phyloP scores from a whole-genome alignment of 1,140 invertebrate species.

The Manduca sexta region DNA sequence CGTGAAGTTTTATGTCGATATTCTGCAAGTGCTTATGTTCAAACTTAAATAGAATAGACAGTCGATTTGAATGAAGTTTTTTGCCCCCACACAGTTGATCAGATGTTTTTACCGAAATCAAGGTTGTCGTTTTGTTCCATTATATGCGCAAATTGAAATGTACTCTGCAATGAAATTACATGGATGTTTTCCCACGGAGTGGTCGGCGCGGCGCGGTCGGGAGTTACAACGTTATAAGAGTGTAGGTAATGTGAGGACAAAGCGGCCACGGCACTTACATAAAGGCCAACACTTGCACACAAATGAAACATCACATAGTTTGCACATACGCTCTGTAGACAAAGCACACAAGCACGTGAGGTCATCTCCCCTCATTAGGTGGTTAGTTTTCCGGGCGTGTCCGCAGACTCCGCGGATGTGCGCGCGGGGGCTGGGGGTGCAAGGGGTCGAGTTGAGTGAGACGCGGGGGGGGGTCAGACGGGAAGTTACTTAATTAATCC shows the following conservation, averaged over 20 bases:
- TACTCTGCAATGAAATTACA: too few species aligned
- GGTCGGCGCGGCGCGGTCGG: background rate
- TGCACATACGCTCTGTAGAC: slow-evolving; percentile 59
- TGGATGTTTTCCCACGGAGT: background rate
- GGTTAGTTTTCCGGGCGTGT: slow-evolving; percentile 72
- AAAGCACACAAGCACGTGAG: slow-evolving; percentile 68
- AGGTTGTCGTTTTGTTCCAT: too few species aligned
- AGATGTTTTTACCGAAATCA: too few species aligned
- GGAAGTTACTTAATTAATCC: slow-evolving; percentile 70
- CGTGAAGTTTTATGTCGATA: too few species aligned
- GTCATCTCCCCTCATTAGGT: slow-evolving; percentile 72
- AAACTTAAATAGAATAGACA: too few species aligned
- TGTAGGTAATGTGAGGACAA: slow-evolving; percentile 19
- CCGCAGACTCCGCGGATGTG: slow-evolving; percentile 63
- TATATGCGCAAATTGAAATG: too few species aligned
- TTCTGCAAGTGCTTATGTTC: too few species aligned
- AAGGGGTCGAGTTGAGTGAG: slow-evolving; percentile 24
- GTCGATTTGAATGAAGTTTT: too few species aligned
- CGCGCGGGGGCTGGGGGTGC: slow-evolving; percentile 31
- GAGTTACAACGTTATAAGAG: background rate
- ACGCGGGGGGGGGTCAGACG: slow-evolving; percentile 34
- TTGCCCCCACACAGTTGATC: too few species aligned
- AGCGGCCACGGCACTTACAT: slow-evolving; percentile 41
- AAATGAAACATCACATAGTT: slow-evolving; percentile 46
- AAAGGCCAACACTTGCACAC: slow-evolving; percentile 45